Evolutionary conservation across 1,140 invertebrate genomes (phyloP).

Genomic region (Yoshiicerus persimilis): DNA sequence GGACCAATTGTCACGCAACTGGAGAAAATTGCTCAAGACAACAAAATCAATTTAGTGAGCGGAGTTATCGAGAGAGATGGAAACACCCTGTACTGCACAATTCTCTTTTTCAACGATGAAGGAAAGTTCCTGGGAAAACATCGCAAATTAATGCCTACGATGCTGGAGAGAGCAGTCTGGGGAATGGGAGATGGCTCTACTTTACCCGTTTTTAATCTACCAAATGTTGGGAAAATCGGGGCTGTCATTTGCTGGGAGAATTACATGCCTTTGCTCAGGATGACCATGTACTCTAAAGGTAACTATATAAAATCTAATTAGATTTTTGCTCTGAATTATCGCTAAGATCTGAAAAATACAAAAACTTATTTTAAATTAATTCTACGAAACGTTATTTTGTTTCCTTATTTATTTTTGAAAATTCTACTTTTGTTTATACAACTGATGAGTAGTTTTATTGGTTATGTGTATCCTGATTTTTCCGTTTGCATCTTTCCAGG

Average conservation of each 20-base stretch:
- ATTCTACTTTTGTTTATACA: too few relatives aligned
- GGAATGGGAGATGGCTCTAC: slow-evolving; percentile 41
- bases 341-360: too few relatives aligned
- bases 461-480: too few relatives aligned
- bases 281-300: slow-evolving; percentile 43
- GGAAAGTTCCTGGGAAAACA: slow-evolving; percentile 40
- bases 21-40: slow-evolving; percentile 23
- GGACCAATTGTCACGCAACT: slow-evolving; percentile 34
- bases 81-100: slow-evolving; percentile 38
- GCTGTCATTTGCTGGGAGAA: slow-evolving; percentile 53
- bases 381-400: too few relatives aligned
- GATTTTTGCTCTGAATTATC: neutral
- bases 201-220: slow-evolving; percentile 33
- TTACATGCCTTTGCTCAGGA: slow-evolving; percentile 49
- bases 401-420: too few relatives aligned
- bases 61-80: slow-evolving; percentile 36
- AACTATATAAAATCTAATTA: too few relatives aligned
- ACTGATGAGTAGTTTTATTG: too few relatives aligned
- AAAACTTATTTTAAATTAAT: too few relatives aligned
- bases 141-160: slow-evolving; percentile 39
- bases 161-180: slow-evolving; percentile 35
- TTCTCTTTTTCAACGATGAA: slow-evolving; percentile 45
- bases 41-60: slow-evolving; percentile 20
- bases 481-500: too few relatives aligned
- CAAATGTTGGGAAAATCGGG: slow-evolving; percentile 35